Conservation (phyloP, 2,888 invertebrate genomes). For the Pyrocoelia pectoralis region DNA sequence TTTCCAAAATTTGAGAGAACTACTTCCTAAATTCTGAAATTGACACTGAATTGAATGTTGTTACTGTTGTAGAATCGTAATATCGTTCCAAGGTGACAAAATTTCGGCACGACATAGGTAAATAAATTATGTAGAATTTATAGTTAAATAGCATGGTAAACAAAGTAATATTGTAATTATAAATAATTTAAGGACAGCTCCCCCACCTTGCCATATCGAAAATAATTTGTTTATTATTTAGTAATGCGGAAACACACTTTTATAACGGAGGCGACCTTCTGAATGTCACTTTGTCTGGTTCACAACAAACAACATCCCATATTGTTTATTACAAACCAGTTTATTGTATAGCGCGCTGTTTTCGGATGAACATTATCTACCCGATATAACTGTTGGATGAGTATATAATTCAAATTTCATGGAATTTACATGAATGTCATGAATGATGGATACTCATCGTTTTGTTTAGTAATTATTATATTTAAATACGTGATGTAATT, state of each 20-base stretch:
- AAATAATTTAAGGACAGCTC: no score
- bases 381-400: not conserved
- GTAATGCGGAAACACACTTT: constrained; percentile 23
- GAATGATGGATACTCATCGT: not conserved
- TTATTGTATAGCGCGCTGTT: constrained; percentile 3
- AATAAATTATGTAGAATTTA: no score
- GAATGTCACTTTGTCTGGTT: constrained; percentile 27
- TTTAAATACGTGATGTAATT: constrained; percentile 22
- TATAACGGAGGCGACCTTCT: constrained; percentile 26
- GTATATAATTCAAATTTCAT: not conserved
- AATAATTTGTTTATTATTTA: constrained; percentile 29
- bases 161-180: no score
- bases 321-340: constrained; percentile 8
- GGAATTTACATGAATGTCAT: not conserved
- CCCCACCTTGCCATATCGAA: not conserved
- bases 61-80: no score
- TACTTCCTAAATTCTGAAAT: no score
- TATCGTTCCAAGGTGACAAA: no score
- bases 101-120: no score
- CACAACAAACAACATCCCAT: constrained; percentile 7
- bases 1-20: no score
- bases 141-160: no score
- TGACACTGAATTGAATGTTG: no score
- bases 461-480: not conserved
- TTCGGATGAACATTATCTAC: not conserved